Base-by-base conservation (phyloP, 2,888 invertebrate genomes). In the Pteria penguin region DNA sequence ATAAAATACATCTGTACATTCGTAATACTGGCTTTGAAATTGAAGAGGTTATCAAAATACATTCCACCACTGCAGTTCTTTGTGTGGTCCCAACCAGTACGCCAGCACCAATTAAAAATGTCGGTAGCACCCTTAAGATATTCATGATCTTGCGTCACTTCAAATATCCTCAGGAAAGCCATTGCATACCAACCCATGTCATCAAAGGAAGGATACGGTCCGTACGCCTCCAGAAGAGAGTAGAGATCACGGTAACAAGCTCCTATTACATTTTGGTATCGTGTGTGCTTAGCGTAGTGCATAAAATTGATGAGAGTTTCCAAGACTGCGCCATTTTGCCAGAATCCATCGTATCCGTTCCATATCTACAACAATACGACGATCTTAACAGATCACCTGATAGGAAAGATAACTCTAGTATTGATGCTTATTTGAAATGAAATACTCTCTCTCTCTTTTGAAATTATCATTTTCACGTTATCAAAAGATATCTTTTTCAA, bases 301-400 rank as follows among this genome's bases (percentile, higher is more conserved):
- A 84, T 78, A 57, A 86, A 86, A 61, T 85, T 85, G n/a, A 76
- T 78, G 55, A 85, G 69, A 1, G 83, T 78, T 54, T 86, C 84
- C 60, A 86, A 62, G 5, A 85, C 79, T 4, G 81, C 82, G 4
- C 85, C 86, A 76, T 86, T 84, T 58, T 86, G 84, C 86, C 86
- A 86, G 75, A 86, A 86, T 18, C 85, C 86, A 61, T 85, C 85
- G 36, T 82, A 85, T 2, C 86, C 85, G 63, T 86, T 86, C 86
- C 86, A 86, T 36, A 82, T 79, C 86, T 85, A 70, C 33, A 71
- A 33, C 58, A 45, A 55, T n/a, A n/a, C n/a, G n/a, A n/a, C n/a
- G n/a, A n/a, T n/a, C n/a, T n/a, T n/a, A n/a, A n/a, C n/a, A n/a
- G n/a, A n/a, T n/a, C n/a, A n/a, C n/a, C n/a, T n/a, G n/a, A n/a